These are phyloP conservation scores for Batillaria attramentaria DNA, from an alignment of 1,140 invertebrate genomes.

Conservation along the genomic window DNA sequence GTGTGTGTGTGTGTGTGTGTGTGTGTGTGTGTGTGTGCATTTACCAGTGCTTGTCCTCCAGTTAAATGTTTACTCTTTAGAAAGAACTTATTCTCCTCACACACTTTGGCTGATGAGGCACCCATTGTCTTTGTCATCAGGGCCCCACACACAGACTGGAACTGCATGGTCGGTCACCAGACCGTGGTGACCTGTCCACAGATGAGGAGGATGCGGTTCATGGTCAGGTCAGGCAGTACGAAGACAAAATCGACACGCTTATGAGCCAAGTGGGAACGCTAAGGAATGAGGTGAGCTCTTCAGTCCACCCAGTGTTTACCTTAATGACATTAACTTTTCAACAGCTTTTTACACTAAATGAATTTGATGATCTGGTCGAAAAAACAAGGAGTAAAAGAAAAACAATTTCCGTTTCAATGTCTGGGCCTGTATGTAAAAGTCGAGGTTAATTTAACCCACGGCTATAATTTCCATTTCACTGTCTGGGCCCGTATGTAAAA, in stretches of 20 bases:
- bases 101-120: too few relatives aligned
- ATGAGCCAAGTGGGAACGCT: conserved; percentile 69
- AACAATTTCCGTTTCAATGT: too few relatives aligned
- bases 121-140: conserved; percentile 43
- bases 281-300: conserved; percentile 65
- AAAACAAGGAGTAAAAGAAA: neutral
- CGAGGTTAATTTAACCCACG: too few relatives aligned
- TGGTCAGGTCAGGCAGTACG: conserved; percentile 63
- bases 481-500: too few relatives aligned
- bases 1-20: too few relatives aligned
- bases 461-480: too few relatives aligned
- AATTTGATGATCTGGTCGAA: neutral
- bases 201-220: conserved; percentile 67
- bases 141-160: conserved; percentile 63
- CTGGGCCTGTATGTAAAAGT: too few relatives aligned
- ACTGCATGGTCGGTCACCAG: too few relatives aligned
- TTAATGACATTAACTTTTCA: neutral
- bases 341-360: neutral
- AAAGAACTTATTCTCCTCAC: too few relatives aligned
- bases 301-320: neutral
- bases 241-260: conserved; percentile 68
- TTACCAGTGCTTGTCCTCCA: too few relatives aligned
- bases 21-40: too few relatives aligned
- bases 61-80: too few relatives aligned
- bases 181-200: conserved; percentile 58